These are phyloP conservation scores for Hestina assimilis DNA, from an alignment of 1,140 invertebrate species.

Conservation along the genomic window DNA sequence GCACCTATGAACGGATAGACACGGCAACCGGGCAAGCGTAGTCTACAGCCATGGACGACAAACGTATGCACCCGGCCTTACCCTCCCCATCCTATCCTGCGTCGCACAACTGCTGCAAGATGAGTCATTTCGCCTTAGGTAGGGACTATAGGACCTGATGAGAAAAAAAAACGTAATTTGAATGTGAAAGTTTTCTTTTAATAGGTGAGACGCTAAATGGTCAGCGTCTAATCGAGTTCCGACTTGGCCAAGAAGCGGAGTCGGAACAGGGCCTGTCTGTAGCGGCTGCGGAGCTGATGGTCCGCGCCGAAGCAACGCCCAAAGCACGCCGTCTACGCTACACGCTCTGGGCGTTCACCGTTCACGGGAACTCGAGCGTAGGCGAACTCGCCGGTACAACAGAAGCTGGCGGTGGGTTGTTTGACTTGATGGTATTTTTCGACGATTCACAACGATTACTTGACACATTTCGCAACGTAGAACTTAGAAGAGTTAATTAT, in stretches of 20 bases:
- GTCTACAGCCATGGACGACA: constrained; percentile 62
- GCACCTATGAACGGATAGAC: constrained; percentile 24
- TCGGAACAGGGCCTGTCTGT: constrained; percentile 82
- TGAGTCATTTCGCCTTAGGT: constrained; percentile 60
- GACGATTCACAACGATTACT: too few relatives aligned
- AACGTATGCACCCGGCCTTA: constrained; percentile 48
- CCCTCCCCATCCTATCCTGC: background rate
- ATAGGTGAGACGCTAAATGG: constrained; percentile 89
- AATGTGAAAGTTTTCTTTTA: constrained; percentile 44
- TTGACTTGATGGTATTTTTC: background rate
- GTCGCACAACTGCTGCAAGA: constrained; percentile 28
- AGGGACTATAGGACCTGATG: constrained; percentile 30
- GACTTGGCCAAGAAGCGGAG: constrained; percentile 81
- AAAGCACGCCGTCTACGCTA: constrained; percentile 56
- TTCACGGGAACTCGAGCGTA: constrained; percentile 80
- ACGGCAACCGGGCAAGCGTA: constrained; percentile 46
- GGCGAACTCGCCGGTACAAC: constrained; percentile 86
- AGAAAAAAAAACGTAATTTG: background rate
- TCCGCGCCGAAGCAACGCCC: constrained; percentile 81
- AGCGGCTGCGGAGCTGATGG: constrained; percentile 87
- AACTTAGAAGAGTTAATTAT: too few relatives aligned
- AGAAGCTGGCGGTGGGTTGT: constrained; percentile 72
- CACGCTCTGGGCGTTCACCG: constrained; percentile 41
- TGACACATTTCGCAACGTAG: too few relatives aligned
- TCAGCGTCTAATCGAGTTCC: constrained; percentile 91